Conservation (phyloP, 2,113 vertebrate genomes). For the Oenanthe oenanthe region DNA sequence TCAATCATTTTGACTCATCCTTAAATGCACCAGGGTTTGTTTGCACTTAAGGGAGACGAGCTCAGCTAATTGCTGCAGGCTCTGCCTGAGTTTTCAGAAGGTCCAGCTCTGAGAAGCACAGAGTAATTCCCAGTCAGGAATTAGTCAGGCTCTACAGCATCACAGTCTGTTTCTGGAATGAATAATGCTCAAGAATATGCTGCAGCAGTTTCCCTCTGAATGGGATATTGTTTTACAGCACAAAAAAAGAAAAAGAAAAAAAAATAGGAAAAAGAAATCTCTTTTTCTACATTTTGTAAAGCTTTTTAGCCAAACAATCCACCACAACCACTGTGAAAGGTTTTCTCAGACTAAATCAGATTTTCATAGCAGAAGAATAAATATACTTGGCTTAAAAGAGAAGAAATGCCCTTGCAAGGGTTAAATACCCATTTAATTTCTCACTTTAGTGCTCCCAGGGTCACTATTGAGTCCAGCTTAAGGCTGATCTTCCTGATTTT, state of each 20-base stretch:
- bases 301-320: not conserved
- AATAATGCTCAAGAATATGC: not conserved
- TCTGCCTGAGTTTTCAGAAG: not conserved
- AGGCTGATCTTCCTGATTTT: not conserved
- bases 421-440: not conserved
- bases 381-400: not conserved
- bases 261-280: not conserved
- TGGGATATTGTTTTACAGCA: not conserved
- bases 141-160: not conserved
- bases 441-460: not conserved
- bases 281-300: not conserved
- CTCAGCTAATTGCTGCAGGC: not conserved
- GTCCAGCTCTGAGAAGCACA: not conserved
- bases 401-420: not conserved
- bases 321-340: not conserved
- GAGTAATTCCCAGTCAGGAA: not conserved
- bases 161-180: not conserved
- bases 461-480: too few relatives aligned
- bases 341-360: not conserved
- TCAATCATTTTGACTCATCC: not conserved
- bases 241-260: not conserved
- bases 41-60: not conserved
- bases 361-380: not conserved
- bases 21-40: not conserved
- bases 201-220: not conserved